Evolutionary conservation across 2,113 vertebrate species (phyloP).

Genomic region (Amphiprion ocellaris): DNA sequence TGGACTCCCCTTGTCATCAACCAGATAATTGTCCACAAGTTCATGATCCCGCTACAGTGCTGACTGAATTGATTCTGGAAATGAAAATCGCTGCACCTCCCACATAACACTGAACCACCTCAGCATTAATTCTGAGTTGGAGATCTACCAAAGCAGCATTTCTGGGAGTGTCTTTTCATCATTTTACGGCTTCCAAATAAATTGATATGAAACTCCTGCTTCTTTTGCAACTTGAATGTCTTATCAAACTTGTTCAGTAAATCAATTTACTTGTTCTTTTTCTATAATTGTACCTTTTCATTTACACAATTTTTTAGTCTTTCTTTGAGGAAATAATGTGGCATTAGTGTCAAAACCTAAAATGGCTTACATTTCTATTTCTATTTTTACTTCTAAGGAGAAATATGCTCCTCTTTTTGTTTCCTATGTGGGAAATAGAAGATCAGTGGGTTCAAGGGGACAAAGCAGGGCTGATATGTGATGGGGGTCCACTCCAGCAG

Average conservation of each 20-base stretch:
- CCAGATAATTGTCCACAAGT: slow-evolving; percentile 69
- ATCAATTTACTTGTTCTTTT: too few relatives aligned
- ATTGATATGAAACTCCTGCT: slow-evolving; percentile 16
- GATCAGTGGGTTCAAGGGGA: slow-evolving; percentile 14
- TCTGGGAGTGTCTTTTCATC: slow-evolving; percentile 5
- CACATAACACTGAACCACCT: slow-evolving; percentile 35
- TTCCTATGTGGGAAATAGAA: not conserved
- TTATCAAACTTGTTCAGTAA: too few relatives aligned
- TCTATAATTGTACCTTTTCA: too few relatives aligned
- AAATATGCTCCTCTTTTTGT: not conserved
- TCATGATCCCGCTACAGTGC: slow-evolving; percentile 56
- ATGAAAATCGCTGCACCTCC: slow-evolving; percentile 46
- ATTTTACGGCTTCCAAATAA: slow-evolving; percentile 7
- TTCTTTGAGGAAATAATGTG: not conserved
- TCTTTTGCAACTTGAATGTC: not conserved
- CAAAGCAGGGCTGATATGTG: slow-evolving; percentile 43
- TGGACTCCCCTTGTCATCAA: slow-evolving; percentile 68
- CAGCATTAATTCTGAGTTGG: slow-evolving; percentile 21
- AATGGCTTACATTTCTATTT: not conserved
- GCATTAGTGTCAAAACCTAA: slow-evolving; percentile 5
- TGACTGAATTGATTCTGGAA: slow-evolving; percentile 59
- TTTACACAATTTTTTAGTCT: not conserved
- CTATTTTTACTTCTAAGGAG: not conserved
- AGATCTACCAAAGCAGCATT: slow-evolving; percentile 21
- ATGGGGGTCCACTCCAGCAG: slow-evolving; percentile 51